phyloP scores from a whole-genome alignment of 2,797 vertebrate genomes.

The Mormyrops boulengeri region DNA sequence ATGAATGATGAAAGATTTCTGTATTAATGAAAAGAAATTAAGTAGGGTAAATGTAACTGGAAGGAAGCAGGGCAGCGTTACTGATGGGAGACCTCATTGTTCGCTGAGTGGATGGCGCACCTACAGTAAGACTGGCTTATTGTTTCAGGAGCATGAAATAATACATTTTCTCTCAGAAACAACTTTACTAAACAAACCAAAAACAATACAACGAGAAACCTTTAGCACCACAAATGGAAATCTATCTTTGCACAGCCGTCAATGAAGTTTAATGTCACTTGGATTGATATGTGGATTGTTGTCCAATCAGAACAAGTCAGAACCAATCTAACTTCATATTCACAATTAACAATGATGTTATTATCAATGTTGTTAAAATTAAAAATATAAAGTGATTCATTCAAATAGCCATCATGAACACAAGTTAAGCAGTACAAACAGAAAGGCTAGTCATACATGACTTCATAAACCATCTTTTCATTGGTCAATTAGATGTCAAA shows the following conservation, averaged over 20 bases:
- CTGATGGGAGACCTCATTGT: background rate
- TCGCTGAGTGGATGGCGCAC: background rate
- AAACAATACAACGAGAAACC: background rate
- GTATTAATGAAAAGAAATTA: background rate
- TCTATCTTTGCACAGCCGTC: background rate
- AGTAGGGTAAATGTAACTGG: background rate
- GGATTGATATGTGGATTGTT: background rate
- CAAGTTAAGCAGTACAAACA: background rate
- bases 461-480: background rate
- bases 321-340: background rate
- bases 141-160: background rate
- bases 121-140: background rate
- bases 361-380: background rate
- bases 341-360: no score
- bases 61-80: background rate
- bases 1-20: background rate
- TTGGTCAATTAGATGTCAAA: background rate
- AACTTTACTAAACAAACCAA: background rate
- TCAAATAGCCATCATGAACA: background rate
- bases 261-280: background rate
- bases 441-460: background rate
- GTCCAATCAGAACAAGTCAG: background rate
- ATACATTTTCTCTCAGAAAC: background rate
- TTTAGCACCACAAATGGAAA: background rate
- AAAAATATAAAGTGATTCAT: background rate